A percentile compares a stretch with the other conserved stretches of the same genome.
Evolutionary conservation across 53 echinoderm and acorn worm genomes (phyloP).

Genomic region (Temnopleurus reevesii): DNA sequence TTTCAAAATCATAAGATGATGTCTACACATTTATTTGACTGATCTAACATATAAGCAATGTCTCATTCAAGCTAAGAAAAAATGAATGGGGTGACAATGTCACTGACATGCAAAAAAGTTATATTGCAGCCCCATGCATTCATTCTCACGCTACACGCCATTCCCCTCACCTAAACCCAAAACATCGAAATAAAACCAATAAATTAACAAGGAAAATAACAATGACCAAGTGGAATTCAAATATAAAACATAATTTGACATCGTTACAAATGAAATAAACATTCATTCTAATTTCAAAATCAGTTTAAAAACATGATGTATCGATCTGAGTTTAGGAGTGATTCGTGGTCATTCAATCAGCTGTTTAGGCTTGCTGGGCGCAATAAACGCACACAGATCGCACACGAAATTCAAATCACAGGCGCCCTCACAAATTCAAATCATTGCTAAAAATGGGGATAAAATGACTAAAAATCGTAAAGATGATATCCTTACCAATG

Average conservation of each 20-base stretch:
- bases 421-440: constrained; percentile 57
- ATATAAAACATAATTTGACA: background rate
- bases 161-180: background rate
- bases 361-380: constrained; percentile 53
- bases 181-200: background rate
- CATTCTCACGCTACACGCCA: background rate
- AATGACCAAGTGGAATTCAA: background rate
- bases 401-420: constrained; percentile 39
- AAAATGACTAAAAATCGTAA: background rate
- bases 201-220: background rate
- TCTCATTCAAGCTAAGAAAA: too few species aligned
- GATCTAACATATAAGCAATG: too few species aligned
- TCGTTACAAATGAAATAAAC: background rate
- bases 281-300: background rate
- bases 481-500: constrained; percentile 6
- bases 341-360: constrained; percentile 43
- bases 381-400: background rate
- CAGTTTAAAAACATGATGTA: background rate
- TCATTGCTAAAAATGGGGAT: background rate
- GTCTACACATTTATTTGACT: too few species aligned
- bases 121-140: constrained; percentile 10
- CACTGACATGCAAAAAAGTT: background rate
- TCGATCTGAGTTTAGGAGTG: background rate
- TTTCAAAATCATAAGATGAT: too few species aligned
- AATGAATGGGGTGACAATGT: background rate